phyloP scores from a whole-genome alignment of 2,113 vertebrate genomes.

The Lucifuga dentata region DNA sequence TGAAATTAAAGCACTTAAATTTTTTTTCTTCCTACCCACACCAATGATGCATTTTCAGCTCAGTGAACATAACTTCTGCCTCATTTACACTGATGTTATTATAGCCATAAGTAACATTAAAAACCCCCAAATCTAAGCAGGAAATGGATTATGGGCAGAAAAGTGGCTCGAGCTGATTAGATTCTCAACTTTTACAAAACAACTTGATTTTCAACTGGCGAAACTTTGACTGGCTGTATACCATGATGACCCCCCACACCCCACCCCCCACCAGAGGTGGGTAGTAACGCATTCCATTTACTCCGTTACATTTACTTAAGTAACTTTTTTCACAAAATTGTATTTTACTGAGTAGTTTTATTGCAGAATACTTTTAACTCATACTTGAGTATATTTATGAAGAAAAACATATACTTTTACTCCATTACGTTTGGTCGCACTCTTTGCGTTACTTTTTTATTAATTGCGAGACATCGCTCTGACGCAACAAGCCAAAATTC shows the following conservation, averaged over 20 bases:
- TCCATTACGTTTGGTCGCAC: too few relatives aligned
- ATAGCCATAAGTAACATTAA: constrained; percentile 22
- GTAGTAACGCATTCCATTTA: too few relatives aligned
- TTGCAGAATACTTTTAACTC: too few relatives aligned
- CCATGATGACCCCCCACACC: constrained; percentile 16
- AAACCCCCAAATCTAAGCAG: constrained; percentile 1
- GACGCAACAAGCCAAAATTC: too few relatives aligned
- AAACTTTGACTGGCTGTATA: constrained; percentile 8
- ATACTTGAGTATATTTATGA: too few relatives aligned
- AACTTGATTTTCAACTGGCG: constrained; percentile 12
- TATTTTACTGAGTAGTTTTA: too few relatives aligned
- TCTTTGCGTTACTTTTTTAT: too few relatives aligned
- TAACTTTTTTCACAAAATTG: too few relatives aligned
- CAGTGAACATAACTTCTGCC: constrained; percentile 42
- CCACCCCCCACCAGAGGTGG: too few relatives aligned
- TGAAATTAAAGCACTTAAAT: constrained; percentile 18
- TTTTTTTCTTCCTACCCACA: neutral
- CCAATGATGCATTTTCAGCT: constrained; percentile 17
- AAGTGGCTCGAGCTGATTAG: neutral
- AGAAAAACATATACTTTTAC: too few relatives aligned
- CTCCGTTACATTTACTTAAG: too few relatives aligned
- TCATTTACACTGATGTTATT: constrained; percentile 24
- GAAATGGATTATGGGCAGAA: neutral
- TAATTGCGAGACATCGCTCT: too few relatives aligned
- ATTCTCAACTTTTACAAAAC: constrained; percentile 7